A percentile compares a stretch with the other conserved stretches of the same genome.
These are phyloP conservation scores for Drosophila quinaria DNA, from an alignment of 2,888 invertebrate genomes.

Conservation along the genomic window DNA sequence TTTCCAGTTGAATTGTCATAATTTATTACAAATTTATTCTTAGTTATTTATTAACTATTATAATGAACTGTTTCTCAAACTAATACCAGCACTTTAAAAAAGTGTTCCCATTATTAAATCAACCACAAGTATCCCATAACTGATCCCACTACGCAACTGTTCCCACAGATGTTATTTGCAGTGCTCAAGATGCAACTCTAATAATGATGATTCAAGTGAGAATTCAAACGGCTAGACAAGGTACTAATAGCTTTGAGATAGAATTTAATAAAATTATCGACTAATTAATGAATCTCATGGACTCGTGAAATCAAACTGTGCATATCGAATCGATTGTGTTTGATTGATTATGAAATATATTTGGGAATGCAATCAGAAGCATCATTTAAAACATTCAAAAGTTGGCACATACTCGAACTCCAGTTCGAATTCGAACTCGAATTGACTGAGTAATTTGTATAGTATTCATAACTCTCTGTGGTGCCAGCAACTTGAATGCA, in stretches of 20 bases:
- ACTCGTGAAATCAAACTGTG: background rate
- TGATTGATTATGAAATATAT: constrained; percentile 16
- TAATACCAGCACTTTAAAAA: background rate
- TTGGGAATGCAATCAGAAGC: constrained; percentile 17
- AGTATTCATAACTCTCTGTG: constrained; percentile 26
- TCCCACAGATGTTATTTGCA: background rate
- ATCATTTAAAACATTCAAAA: constrained; percentile 23
- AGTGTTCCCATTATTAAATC: background rate
- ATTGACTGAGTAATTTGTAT: constrained; percentile 24
- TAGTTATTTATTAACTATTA: background rate
- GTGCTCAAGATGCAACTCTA: background rate
- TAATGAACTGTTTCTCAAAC: background rate
- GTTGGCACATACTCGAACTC: background rate
- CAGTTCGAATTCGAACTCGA: background rate
- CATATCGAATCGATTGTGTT: constrained; percentile 11
- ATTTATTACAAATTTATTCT: background rate
- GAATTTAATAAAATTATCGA: constrained; percentile 1
- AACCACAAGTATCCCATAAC: background rate
- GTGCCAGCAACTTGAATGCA: constrained; percentile 31
- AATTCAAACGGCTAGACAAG: background rate
- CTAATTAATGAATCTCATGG: constrained; percentile 1
- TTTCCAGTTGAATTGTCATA: background rate
- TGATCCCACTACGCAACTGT: background rate
- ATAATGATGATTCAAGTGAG: background rate
- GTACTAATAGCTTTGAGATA: background rate